Evolutionary conservation across 2,888 invertebrate species (phyloP).

Genomic region (Griposia aprilina): DNA sequence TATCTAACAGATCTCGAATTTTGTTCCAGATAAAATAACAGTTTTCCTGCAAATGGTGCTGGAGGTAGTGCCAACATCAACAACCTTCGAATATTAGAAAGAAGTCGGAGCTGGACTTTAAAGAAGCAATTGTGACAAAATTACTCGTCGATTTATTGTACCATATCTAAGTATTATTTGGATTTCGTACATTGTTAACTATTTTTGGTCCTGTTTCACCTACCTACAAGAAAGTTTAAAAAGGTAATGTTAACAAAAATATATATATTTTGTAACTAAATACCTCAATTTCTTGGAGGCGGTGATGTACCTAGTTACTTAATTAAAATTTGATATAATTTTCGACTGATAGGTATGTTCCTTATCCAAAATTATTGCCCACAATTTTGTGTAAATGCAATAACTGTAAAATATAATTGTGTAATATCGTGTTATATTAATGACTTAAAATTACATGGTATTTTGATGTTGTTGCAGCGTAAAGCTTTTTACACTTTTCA

Average conservation of each 20-base stretch:
- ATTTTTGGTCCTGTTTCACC: constrained; percentile 68
- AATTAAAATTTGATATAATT: constrained; percentile 64
- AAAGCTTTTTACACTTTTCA: constrained; percentile 62
- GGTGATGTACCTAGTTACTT: constrained; percentile 58
- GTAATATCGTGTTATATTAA: constrained; percentile 65
- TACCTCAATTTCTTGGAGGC: constrained; percentile 48
- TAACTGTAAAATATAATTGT: constrained; percentile 69
- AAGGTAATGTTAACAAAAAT: constrained; percentile 52
- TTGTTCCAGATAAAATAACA: constrained; percentile 95
- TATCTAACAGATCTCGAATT: constrained; percentile 14
- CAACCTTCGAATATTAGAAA: constrained; percentile 91
- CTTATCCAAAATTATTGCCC: constrained; percentile 70
- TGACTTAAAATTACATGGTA: constrained; percentile 66
- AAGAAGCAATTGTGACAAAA: constrained; percentile 78
- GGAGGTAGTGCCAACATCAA: constrained; percentile 97
- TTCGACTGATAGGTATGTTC: constrained; percentile 76
- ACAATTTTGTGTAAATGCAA: constrained; percentile 71
- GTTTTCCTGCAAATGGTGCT: constrained; percentile 97
- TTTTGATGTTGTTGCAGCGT: constrained; percentile 65
- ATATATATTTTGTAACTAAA: constrained; percentile 50
- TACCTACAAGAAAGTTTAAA: constrained; percentile 60
- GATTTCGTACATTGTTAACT: constrained; percentile 71
- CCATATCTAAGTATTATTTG: constrained; percentile 72
- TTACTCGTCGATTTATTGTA: constrained; percentile 70
- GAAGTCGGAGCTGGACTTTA: constrained; percentile 86